phyloP scores from a whole-genome alignment of 2,113 vertebrate genomes.

The Menidia beryllina region DNA sequence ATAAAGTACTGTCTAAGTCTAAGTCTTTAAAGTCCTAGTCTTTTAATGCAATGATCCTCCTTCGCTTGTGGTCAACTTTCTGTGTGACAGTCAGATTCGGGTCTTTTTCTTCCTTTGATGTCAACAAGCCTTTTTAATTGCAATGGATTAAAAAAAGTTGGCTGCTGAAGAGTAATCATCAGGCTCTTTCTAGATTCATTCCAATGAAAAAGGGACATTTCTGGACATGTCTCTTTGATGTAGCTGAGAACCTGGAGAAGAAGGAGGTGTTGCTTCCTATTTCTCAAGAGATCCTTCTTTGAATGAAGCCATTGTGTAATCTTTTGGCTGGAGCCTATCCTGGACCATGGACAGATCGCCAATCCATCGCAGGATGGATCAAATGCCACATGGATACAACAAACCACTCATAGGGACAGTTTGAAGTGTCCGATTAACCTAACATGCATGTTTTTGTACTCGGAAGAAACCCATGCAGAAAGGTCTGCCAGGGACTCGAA shows the following conservation, averaged over 20 bases:
- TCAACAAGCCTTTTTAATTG: conserved; percentile 70
- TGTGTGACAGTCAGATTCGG: conserved; percentile 53
- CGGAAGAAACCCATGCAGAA: too few relatives aligned
- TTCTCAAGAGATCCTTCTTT: conserved; percentile 25
- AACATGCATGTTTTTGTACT: too few relatives aligned
- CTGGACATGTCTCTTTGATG: conserved; percentile 58
- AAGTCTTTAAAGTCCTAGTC: conserved; percentile 20
- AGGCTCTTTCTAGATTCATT: conserved; percentile 40
- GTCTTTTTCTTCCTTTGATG: conserved; percentile 67
- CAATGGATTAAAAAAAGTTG: conserved; percentile 34
- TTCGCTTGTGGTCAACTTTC: conserved; percentile 31
- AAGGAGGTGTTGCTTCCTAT: conserved; percentile 52
- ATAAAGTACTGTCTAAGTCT: too few relatives aligned
- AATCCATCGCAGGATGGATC: too few relatives aligned
- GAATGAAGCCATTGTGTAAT: conserved; percentile 35
- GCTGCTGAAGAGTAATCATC: conserved; percentile 60
- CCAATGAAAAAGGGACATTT: conserved; percentile 38
- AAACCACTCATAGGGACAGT: too few relatives aligned
- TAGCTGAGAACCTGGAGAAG: conserved; percentile 33
- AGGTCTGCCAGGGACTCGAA: too few relatives aligned
- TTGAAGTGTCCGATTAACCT: too few relatives aligned
- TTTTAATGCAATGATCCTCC: conserved; percentile 18
- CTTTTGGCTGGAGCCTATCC: too few relatives aligned
- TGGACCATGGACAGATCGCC: too few relatives aligned
- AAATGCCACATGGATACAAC: too few relatives aligned